A percentile compares a stretch with the other conserved stretches of the same genome.
These are phyloP conservation scores for Polymixis flavicincta DNA, from an alignment of 2,888 invertebrate species.

Conservation along the genomic window DNA sequence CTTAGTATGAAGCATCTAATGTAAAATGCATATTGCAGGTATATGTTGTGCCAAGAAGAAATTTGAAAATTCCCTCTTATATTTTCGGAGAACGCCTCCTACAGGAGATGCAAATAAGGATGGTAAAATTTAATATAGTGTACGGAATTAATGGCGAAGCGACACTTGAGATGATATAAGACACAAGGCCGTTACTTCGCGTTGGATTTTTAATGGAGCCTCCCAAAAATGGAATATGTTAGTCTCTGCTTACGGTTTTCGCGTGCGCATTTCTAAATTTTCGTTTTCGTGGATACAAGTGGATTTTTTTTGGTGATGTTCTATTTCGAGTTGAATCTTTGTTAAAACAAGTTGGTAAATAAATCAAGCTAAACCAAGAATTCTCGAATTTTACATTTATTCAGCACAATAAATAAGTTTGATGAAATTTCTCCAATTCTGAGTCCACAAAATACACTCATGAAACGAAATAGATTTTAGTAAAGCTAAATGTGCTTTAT, in stretches of 20 bases:
- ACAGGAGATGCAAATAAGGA: constrained; percentile 67
- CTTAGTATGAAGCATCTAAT: constrained; percentile 70
- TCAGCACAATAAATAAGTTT: background rate
- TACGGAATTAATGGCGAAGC: constrained; percentile 64
- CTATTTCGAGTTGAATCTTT: constrained; percentile 4
- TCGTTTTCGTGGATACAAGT: constrained; percentile 10
- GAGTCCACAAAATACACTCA: background rate
- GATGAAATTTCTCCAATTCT: background rate
- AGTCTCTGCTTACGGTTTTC: constrained; percentile 16
- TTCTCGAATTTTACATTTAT: background rate
- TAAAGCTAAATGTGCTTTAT: background rate
- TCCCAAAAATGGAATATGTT: constrained; percentile 43
- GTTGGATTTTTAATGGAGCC: constrained; percentile 61
- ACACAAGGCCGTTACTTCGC: constrained; percentile 47
- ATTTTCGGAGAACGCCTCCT: constrained; percentile 55
- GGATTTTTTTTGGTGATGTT: constrained; percentile 30
- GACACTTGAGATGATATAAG: constrained; percentile 55
- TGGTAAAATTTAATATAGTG: constrained; percentile 69
- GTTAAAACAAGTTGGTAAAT: background rate
- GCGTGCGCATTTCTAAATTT: constrained; percentile 5
- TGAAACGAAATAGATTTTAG: background rate
- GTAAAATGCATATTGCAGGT: constrained; percentile 84
- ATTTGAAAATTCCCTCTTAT: constrained; percentile 63
- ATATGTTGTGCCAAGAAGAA: constrained; percentile 61
- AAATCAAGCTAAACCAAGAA: background rate